phyloP scores from a whole-genome alignment of 2,797 vertebrate genomes.

The Ataeniobius toweri region DNA sequence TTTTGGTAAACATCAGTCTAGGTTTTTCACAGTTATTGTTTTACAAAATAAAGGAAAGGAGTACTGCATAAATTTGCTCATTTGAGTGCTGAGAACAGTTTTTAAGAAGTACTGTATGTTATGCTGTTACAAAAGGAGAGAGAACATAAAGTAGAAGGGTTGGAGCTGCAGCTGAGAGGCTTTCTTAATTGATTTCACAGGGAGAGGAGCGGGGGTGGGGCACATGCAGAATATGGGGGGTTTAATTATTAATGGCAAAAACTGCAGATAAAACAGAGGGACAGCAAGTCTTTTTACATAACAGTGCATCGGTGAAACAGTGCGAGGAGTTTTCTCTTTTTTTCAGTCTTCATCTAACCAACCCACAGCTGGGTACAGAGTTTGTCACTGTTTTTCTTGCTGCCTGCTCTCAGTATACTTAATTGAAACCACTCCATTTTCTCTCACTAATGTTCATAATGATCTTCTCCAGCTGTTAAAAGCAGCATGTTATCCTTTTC shows the following conservation, averaged over 20 bases:
- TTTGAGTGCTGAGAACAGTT: constrained; percentile 46
- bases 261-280: constrained; percentile 81
- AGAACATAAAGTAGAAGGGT: constrained; percentile 62
- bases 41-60: background rate
- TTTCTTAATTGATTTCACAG: constrained; percentile 84
- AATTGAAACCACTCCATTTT: constrained; percentile 48
- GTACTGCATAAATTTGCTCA: constrained; percentile 19
- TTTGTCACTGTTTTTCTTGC: constrained; percentile 42
- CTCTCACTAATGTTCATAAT: constrained; percentile 43
- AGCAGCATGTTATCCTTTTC: constrained; percentile 40
- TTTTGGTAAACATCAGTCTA: background rate
- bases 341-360: constrained; percentile 38
- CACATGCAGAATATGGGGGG: constrained; percentile 71
- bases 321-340: constrained; percentile 56
- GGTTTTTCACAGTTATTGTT: background rate
- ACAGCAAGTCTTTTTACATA: constrained; percentile 80
- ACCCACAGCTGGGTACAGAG: constrained; percentile 25
- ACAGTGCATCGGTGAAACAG: constrained; percentile 75
- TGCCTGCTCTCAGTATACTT: constrained; percentile 27
- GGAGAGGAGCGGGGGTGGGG: constrained; percentile 78
- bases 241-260: constrained; percentile 84
- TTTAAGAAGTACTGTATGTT: constrained; percentile 45
- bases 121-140: constrained; percentile 40
- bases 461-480: constrained; percentile 47
- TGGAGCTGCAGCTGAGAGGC: constrained; percentile 74